Evolutionary conservation across 2,888 invertebrate species (phyloP).

Genomic region (Heliconius ismenius): DNA sequence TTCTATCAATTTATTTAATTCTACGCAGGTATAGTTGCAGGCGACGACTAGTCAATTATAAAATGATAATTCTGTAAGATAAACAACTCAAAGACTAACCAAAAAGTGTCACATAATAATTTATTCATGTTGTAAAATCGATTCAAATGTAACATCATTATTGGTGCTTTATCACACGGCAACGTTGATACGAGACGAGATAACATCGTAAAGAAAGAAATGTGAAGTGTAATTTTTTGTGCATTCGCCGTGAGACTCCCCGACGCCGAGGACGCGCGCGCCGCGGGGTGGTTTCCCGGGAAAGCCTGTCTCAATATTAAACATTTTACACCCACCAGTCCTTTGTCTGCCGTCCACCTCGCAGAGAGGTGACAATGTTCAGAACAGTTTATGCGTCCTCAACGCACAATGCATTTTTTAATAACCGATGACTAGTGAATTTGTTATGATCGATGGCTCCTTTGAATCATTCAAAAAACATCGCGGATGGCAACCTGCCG

Average conservation of each 20-base stretch:
- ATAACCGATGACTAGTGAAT: constrained; percentile 81
- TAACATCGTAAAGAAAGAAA: constrained; percentile 69
- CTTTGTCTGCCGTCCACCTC: constrained; percentile 74
- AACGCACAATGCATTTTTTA: constrained; percentile 75
- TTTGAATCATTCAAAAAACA: constrained; percentile 56
- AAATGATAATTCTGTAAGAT: constrained; percentile 8
- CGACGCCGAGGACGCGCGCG: constrained; percentile 76
- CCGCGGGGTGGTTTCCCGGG: constrained; percentile 80
- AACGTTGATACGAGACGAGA: constrained; percentile 73
- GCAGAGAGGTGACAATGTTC: constrained; percentile 79
- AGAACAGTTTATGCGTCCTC: constrained; percentile 73
- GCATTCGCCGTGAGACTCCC: constrained; percentile 71
- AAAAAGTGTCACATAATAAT: constrained; percentile 66
- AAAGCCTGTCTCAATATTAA: constrained; percentile 77
- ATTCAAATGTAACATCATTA: constrained; percentile 79
- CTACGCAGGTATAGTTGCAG: too few species aligned
- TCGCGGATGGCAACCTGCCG: constrained; percentile 61
- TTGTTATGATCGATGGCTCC: constrained; percentile 78
- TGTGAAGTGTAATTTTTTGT: constrained; percentile 70
- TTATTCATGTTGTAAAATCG: constrained; percentile 67
- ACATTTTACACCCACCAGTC: constrained; percentile 76
- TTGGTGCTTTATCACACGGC: constrained; percentile 78
- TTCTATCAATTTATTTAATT: neutral
- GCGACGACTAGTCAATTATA: neutral
- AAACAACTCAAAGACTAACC: constrained; percentile 41